Evolutionary conservation across 2,888 invertebrate genomes (phyloP), one percentile per base, ranked within the genome.

Genomic region (Apoda limacodes): DNA sequence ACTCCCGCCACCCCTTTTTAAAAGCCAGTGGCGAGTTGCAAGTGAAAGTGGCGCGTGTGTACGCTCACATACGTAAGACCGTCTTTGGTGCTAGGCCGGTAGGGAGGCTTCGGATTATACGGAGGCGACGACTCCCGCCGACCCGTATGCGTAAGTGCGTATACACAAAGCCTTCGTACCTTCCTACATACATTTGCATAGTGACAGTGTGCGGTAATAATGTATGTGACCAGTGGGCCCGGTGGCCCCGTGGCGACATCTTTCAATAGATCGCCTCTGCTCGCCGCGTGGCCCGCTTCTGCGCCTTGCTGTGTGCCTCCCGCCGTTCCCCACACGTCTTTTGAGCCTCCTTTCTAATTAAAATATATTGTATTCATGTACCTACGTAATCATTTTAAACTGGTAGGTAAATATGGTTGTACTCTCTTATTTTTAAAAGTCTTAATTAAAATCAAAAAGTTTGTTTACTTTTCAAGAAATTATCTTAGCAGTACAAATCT

Each of bases 1-100:
- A 55, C 57, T 56, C 39, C 54, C 62, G 40, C 63, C 63, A 56
- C 50, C 74, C 78, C 76, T 69, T 75, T 76, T 80, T 76, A 78
- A 80, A 82, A 82, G 82, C 82, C 82, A 80, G 74, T 78, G 81
- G 80, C 80, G 80, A 81, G 82, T 81, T 83, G 75, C 78, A 76
- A 82, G 83, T 82, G 82, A 81, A 82, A 82, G 78, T 80, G 82
- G 81, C 78, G 69, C 75, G 74, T 78, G 67, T 74, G 71, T 71
- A 74, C 67, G 58, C 75, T 70, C 75, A 76, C 78, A 76, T 74
- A 64, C 72, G 71, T 74, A 74, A 55, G 64, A 65, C 69, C 72
- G 72, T 76, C 78, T 75, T 76, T 69, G 61, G 64, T 63, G 59
- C 53, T 57, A 59, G 47, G 42, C 47, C 50, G 52, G 54, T 63